Percentiles rank a stretch among this genome's conserved stretches.
phyloP scores from a whole-genome alignment of 2,888 invertebrate genomes.

The Magallana nippona region DNA sequence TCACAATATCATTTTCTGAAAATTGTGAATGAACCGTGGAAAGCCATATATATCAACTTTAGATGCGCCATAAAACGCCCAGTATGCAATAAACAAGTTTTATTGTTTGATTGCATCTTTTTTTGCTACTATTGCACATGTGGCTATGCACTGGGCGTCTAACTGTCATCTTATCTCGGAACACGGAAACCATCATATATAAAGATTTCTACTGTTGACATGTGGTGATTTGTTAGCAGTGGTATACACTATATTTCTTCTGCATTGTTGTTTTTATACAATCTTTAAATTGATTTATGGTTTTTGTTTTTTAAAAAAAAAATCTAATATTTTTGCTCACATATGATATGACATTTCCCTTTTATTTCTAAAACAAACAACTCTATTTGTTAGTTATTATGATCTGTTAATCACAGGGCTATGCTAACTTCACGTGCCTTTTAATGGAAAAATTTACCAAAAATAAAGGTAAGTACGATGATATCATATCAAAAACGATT shows the following conservation, averaged over 20 bases:
- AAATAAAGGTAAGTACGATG: no score
- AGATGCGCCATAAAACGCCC: slow-evolving; percentile 7
- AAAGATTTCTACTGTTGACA: slow-evolving; percentile 18
- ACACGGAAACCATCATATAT: slow-evolving; percentile 20
- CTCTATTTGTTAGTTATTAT: no score
- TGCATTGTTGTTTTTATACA: background rate
- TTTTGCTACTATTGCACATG: slow-evolving; percentile 17
- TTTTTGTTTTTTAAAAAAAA: background rate
- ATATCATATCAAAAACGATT: no score
- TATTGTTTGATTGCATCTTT: slow-evolving; percentile 24
- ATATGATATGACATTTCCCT: no score
- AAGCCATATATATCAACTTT: slow-evolving; percentile 10
- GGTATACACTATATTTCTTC: slow-evolving; percentile 5
- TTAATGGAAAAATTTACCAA: no score
- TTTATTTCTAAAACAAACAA: no score
- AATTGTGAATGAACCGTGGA: background rate
- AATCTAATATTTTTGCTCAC: no score
- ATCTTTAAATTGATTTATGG: background rate
- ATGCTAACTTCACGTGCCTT: no score
- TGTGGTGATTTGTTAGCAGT: slow-evolving; percentile 6
- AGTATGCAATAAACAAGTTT: slow-evolving; percentile 10
- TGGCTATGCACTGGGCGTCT: slow-evolving; percentile 13
- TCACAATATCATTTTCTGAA: background rate
- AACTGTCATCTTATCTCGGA: slow-evolving; percentile 18
- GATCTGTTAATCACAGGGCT: no score